Conservation (phyloP, 2,888 invertebrate species). For the Colletes collaris region DNA sequence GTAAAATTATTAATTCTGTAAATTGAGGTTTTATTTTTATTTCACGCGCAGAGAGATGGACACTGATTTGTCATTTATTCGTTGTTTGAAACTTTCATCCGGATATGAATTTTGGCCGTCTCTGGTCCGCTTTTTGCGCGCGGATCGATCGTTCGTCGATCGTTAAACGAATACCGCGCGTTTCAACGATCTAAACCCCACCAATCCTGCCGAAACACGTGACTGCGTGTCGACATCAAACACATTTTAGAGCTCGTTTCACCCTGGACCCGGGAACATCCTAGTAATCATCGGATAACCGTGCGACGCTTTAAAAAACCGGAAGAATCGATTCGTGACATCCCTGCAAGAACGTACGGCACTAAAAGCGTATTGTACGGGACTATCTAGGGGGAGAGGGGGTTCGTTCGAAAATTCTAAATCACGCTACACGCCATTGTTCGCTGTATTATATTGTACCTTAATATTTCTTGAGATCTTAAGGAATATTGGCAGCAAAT, state of each 20-base stretch:
- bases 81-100: no score
- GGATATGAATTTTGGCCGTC: no score
- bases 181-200: conserved; percentile 44
- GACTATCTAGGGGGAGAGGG: not conserved
- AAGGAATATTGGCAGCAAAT: no score
- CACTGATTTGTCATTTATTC: no score
- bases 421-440: no score
- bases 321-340: conserved; percentile 43
- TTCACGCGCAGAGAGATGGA: no score
- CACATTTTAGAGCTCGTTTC: conserved; percentile 58
- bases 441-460: no score
- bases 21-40: no score
- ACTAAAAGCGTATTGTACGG: no score
- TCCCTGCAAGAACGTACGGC: not conserved
- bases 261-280: not conserved
- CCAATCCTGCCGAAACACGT: conserved; percentile 20
- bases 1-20: no score
- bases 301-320: conserved; percentile 30
- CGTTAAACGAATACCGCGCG: conserved; percentile 57
- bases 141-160: conserved; percentile 61
- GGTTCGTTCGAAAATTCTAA: not conserved
- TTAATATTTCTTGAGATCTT: no score
- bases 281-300: conserved; percentile 52
- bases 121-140: conserved; percentile 26
- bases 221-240: conserved; percentile 54